Evolutionary conservation across 2,113 vertebrate genomes (phyloP), one percentile per base, ranked within the genome.

Genomic region (Phycodurus eques): DNA sequence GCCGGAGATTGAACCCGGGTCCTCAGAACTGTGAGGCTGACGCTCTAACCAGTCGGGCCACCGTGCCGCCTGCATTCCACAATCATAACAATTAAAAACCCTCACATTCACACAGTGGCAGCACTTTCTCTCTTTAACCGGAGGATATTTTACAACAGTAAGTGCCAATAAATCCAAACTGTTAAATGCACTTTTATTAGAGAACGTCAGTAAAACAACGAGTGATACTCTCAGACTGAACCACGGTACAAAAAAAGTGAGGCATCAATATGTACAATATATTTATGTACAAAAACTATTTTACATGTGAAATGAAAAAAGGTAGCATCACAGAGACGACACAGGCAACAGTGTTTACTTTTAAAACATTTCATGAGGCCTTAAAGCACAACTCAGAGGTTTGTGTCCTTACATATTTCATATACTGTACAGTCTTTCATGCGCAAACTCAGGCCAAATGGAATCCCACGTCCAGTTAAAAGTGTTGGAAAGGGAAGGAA

Each of bases 101-200:
- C 15, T 51, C 49, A 51, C 49, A 51, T 20, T 51, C 49, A 51
- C 15, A 20, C 49, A 19, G 17, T 17, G 17, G 49, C 17, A 51
- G 7, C 49, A 17, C 15, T 14, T 49, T 49, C 47, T 49, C 14
- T 49, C 47, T 44, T 49, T 49, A 4, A 13, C 14, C 14, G 13
- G 47, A 49, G 47, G 47, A 49, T 13, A 47, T 47, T 14, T 47
- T 20, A 1, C 17, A 14, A 53, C 5, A 27, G 31, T 0, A 60
- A 1, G 17, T 15, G 73, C 43, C 46, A 47, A 56, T 19, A 69
- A 53, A 49, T 59, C 27, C 14, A 74, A 71, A 59, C 76, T 84
- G 73, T 61, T 92, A 91, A 90, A 91, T 92, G 89, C 84, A 89
- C 84, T 90, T 94, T 92, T 92, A 92, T 93, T 92, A 90, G 80